phyloP scores from a whole-genome alignment of 2,113 vertebrate species.

The Eulemur rufifrons region DNA sequence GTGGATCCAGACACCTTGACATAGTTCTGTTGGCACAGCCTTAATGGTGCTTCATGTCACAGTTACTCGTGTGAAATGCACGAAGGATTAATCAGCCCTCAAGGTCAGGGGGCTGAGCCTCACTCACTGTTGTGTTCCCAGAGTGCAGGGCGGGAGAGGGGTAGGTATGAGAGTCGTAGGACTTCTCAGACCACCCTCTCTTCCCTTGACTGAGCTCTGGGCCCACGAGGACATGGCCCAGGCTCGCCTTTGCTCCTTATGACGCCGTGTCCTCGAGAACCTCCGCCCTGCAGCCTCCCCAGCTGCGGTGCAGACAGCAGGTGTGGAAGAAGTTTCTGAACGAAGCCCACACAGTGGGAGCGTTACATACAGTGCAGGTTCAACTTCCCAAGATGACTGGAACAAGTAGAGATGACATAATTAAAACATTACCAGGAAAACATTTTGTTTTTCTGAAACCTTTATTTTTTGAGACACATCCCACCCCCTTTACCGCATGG shows the following conservation, averaged over 20 bases:
- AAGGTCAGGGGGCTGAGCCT: neutral
- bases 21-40: neutral
- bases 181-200: neutral
- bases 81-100: neutral
- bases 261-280: neutral
- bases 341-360: neutral
- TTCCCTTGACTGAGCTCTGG: neutral
- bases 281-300: too few relatives aligned
- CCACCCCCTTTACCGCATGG: fast-evolving
- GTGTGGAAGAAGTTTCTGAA: neutral
- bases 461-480: neutral
- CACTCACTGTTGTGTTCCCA: neutral
- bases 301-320: neutral
- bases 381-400: neutral
- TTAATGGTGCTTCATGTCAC: neutral
- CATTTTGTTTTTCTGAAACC: neutral
- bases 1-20: neutral
- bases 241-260: fast-evolving
- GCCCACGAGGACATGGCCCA: fast-evolving
- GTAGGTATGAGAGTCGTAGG: neutral
- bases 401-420: neutral
- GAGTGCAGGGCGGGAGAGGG: neutral
- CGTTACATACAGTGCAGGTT: neutral
- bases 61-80: neutral
- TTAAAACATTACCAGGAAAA: neutral